Evolutionary conservation across 2,888 invertebrate species (phyloP).

Genomic region (Embidobia sp.): DNA sequence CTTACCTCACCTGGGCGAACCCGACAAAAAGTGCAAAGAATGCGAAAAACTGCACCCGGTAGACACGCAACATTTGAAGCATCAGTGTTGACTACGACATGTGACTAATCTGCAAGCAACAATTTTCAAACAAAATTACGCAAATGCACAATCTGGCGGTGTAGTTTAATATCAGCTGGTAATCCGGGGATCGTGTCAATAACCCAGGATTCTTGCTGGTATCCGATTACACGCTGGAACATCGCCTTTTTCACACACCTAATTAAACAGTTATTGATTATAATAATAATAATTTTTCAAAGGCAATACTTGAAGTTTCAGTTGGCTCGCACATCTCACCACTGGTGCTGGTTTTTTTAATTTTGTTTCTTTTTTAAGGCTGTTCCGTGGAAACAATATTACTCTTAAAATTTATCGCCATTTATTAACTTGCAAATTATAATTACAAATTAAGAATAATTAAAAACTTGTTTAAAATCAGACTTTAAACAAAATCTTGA

Average conservation of each 20-base stretch:
- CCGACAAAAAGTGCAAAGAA: slow-evolving; percentile 15
- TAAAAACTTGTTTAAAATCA: no score
- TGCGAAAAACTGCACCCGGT: slow-evolving; percentile 23
- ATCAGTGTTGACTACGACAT: slow-evolving; percentile 73
- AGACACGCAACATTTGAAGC: slow-evolving; percentile 67
- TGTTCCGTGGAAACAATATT: no score
- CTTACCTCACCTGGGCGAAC: slow-evolving; percentile 3
- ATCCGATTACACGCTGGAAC: slow-evolving; percentile 84
- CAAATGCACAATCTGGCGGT: slow-evolving; percentile 76
- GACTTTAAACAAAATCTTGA: no score
- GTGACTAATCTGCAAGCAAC: slow-evolving; percentile 76
- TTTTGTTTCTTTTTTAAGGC: no score
- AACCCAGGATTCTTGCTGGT: slow-evolving; percentile 94
- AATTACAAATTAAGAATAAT: no score
- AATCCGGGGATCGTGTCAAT: slow-evolving; percentile 92
- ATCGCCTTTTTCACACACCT: slow-evolving; percentile 78
- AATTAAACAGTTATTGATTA: slow-evolving; percentile 32
- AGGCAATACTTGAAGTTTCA: no score
- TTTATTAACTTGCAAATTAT: no score
- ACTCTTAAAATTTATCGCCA: no score
- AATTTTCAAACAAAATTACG: slow-evolving; percentile 33
- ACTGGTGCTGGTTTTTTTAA: slow-evolving; percentile 79
- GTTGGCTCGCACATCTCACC: slow-evolving; percentile 77
- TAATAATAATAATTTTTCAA: no score
- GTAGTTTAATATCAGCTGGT: slow-evolving; percentile 98